phyloP scores from a whole-genome alignment of 2,113 vertebrate genomes.

The Serilophus lunatus region DNA sequence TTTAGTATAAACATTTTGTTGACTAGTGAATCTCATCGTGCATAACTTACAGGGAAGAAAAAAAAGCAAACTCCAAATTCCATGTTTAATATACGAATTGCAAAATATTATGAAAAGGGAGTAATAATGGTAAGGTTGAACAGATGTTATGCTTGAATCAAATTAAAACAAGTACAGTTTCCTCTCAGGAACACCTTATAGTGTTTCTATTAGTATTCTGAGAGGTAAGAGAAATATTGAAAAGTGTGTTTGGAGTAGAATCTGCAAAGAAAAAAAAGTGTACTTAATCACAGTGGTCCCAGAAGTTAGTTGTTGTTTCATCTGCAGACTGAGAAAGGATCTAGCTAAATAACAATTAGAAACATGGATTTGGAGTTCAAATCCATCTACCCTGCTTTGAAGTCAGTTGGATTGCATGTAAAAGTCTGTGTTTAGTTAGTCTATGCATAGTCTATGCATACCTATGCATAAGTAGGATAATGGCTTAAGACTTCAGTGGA shows the following conservation, averaged over 20 bases:
- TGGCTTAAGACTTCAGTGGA: neutral
- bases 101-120: neutral
- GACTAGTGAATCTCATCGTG: neutral
- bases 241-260: neutral
- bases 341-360: neutral
- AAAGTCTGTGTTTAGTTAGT: neutral
- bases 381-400: neutral
- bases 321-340: neutral
- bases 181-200: neutral
- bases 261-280: neutral
- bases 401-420: neutral
- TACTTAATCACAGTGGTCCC: neutral
- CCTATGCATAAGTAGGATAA: neutral
- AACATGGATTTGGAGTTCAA: neutral
- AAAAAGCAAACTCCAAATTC: neutral
- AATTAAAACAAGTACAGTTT: neutral
- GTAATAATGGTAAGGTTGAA: neutral
- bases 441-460: neutral
- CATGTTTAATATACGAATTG: neutral
- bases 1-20: neutral
- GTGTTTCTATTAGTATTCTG: neutral
- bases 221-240: neutral
- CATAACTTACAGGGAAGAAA: neutral
- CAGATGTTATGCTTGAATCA: neutral
- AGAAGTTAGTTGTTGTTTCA: neutral